A percentile compares a stretch with the other conserved stretches of the same genome.
These are phyloP conservation scores for Bombus cullumanus DNA, from an alignment of 1,140 invertebrate species.

Conservation along the genomic window DNA sequence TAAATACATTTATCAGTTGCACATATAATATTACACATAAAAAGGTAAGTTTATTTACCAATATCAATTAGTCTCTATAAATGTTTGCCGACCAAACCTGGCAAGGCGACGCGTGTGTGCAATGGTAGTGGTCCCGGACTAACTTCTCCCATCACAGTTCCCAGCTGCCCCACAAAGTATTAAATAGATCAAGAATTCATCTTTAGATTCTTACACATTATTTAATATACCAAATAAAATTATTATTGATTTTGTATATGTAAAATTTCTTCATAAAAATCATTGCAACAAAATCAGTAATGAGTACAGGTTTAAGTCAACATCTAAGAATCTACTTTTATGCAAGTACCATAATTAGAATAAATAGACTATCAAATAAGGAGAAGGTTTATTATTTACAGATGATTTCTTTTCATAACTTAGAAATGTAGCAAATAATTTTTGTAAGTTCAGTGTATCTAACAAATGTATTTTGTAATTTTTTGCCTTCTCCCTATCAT, in stretches of 20 bases:
- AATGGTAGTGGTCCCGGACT: conserved; percentile 78
- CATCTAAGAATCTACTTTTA: conserved; percentile 10
- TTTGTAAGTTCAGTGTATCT: neutral
- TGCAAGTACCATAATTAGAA: conserved; percentile 23
- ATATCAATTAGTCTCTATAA: conserved; percentile 69
- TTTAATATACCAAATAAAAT: conserved; percentile 46
- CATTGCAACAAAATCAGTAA: conserved; percentile 2
- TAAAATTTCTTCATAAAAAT: conserved; percentile 13
- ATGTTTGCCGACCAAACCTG: conserved; percentile 78
- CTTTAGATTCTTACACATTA: conserved; percentile 61
- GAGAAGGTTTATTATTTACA: conserved; percentile 1
- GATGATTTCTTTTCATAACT: neutral
- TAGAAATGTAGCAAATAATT: neutral
- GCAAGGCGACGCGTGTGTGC: conserved; percentile 77
- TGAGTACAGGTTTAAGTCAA: conserved; percentile 11
- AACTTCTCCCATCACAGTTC: conserved; percentile 79
- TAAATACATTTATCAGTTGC: conserved; percentile 56
- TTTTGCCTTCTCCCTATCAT: conserved; percentile 20
- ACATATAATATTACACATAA: conserved; percentile 48
- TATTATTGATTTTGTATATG: conserved; percentile 33
- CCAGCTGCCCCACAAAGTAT: conserved; percentile 79
- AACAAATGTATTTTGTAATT: neutral
- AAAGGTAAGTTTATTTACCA: conserved; percentile 48
- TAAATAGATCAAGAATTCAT: conserved; percentile 75
- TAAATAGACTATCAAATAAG: neutral